phyloP scores from a whole-genome alignment of 2,113 vertebrate species.

The Aix galericulata region DNA sequence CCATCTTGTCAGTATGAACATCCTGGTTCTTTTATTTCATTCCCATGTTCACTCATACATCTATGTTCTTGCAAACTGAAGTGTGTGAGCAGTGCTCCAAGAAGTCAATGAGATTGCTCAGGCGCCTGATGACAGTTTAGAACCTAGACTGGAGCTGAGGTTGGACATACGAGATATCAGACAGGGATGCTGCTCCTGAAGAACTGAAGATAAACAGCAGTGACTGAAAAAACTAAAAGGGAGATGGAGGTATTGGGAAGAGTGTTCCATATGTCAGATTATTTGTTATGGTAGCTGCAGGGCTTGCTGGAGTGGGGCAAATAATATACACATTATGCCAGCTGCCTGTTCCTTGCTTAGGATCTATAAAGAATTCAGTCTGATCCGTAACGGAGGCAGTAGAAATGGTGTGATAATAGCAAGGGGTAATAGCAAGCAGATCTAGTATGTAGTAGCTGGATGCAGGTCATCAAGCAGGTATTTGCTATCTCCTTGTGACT shows the following conservation, averaged over 20 bases:
- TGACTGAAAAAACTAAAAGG: not conserved
- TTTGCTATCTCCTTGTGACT: not conserved
- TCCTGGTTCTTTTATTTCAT: not conserved
- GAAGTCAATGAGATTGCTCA: not conserved
- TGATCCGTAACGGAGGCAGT: not conserved
- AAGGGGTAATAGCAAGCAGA: not conserved
- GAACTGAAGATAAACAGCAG: not conserved
- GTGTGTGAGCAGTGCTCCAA: not conserved
- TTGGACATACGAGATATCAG: not conserved
- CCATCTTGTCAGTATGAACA: not conserved
- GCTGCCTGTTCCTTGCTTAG: not conserved
- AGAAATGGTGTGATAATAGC: not conserved
- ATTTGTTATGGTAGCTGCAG: not conserved
- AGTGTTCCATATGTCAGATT: not conserved
- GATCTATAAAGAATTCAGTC: not conserved
- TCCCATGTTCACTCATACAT: not conserved
- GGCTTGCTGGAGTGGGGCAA: not conserved
- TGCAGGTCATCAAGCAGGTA: not conserved
- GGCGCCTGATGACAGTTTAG: fast-evolving
- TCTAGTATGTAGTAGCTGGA: not conserved
- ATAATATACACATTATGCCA: not conserved
- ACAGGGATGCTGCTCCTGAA: not conserved
- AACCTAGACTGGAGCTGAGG: not conserved
- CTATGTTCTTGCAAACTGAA: not conserved
- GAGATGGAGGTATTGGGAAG: not conserved